Percentiles rank a stretch among this genome's conserved stretches.
These are phyloP conservation scores for Xestia rhomboidea DNA, from an alignment of 2,888 invertebrate genomes.

Conservation along the genomic window DNA sequence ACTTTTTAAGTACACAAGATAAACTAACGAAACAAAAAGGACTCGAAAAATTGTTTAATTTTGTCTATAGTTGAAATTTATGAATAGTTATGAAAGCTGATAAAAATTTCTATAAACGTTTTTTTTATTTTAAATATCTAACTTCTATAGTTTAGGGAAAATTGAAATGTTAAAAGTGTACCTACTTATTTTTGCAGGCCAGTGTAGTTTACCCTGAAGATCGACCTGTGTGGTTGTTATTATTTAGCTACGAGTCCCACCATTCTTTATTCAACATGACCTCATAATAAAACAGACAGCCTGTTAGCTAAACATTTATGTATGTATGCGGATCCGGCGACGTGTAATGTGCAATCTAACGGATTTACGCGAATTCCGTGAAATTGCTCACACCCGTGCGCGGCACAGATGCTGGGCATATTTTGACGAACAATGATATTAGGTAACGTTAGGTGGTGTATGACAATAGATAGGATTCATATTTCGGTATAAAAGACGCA, in stretches of 20 bases:
- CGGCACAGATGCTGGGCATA: conserved; percentile 8
- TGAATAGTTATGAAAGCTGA: too few relatives aligned
- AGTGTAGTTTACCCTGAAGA: neutral
- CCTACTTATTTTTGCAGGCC: too few relatives aligned
- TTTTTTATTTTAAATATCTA: too few relatives aligned
- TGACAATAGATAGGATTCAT: neutral
- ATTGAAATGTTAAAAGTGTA: too few relatives aligned
- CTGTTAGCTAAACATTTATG: conserved; percentile 10
- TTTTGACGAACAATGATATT: conserved; percentile 16
- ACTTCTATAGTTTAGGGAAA: too few relatives aligned
- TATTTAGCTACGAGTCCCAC: neutral
- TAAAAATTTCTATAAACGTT: too few relatives aligned
- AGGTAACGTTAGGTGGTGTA: neutral
- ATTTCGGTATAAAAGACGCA: neutral
- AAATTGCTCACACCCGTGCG: conserved; percentile 50
- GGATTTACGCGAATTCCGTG: conserved; percentile 48
- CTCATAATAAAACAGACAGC: conserved; percentile 9
- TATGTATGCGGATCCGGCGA: conserved; percentile 19
- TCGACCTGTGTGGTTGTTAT: neutral
- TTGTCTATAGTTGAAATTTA: too few relatives aligned
- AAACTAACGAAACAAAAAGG: too few relatives aligned
- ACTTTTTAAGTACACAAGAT: too few relatives aligned
- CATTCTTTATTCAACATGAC: neutral
- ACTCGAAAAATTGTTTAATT: too few relatives aligned
- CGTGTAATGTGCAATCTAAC: conserved; percentile 47